A percentile compares a stretch with the other conserved stretches of the same genome.
Conservation (phyloP, 2,888 invertebrate species). For the Strigamia transsilvanica region DNA sequence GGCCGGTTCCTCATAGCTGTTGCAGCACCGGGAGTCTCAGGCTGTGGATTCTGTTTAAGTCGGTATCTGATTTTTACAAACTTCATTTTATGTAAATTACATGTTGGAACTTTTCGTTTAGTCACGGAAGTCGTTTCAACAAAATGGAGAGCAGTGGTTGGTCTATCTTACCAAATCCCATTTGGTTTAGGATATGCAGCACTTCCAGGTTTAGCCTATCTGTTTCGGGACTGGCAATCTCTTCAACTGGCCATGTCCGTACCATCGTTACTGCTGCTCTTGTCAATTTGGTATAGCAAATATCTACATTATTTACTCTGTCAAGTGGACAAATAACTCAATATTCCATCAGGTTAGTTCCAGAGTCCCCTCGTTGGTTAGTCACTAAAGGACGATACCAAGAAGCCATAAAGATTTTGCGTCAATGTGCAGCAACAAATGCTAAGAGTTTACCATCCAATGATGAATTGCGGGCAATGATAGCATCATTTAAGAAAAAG, state of each 20-base stretch:
- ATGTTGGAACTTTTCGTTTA: too few relatives aligned
- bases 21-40: slow-evolving; percentile 53
- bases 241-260: slow-evolving; percentile 77
- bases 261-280: slow-evolving; percentile 73
- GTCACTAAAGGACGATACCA: slow-evolving; percentile 73
- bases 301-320: too few relatives aligned
- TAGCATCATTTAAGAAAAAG: background rate
- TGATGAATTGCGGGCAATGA: slow-evolving; percentile 45
- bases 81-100: too few relatives aligned
- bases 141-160: slow-evolving; percentile 80
- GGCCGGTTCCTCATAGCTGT: slow-evolving; percentile 69
- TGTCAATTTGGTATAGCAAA: slow-evolving; percentile 68
- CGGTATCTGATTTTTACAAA: background rate
- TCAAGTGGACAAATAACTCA: too few relatives aligned
- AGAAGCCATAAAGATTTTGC: slow-evolving; percentile 72
- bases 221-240: slow-evolving; percentile 76
- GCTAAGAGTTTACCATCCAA: slow-evolving; percentile 57
- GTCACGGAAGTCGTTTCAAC: slow-evolving; percentile 78
- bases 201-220: slow-evolving; percentile 76
- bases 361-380: slow-evolving; percentile 83
- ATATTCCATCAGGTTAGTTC: slow-evolving; percentile 69
- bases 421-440: slow-evolving; percentile 71
- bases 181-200: slow-evolving; percentile 78
- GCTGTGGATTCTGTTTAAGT: slow-evolving; percentile 16
- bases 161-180: slow-evolving; percentile 82